phyloP scores from a whole-genome alignment of 2,797 vertebrate species.

The Scomberomorus guttatus region DNA sequence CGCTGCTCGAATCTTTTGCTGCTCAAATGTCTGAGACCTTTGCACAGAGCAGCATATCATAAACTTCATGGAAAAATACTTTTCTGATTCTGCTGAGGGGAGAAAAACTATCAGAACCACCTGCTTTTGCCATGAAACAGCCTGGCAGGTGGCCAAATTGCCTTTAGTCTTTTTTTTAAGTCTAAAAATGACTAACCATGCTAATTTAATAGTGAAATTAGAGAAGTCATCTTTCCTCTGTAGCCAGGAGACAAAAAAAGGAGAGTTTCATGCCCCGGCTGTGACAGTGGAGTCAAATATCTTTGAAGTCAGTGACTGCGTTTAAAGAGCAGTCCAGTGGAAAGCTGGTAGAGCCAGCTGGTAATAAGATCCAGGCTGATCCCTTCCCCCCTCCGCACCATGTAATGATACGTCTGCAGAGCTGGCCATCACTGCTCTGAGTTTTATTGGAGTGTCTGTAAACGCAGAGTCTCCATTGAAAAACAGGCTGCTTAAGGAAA shows the following conservation, averaged over 20 bases:
- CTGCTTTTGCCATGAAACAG: conserved; percentile 42
- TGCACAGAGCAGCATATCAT: not conserved
- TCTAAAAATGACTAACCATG: conserved; percentile 4
- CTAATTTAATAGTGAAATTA: conserved; percentile 29
- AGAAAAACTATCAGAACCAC: conserved; percentile 29
- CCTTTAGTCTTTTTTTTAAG: not conserved
- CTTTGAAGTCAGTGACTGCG: conserved; percentile 60
- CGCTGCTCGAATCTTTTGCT: conserved; percentile 17
- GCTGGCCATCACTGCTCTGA: conserved; percentile 46
- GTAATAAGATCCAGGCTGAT: conserved; percentile 77
- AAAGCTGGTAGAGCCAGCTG: conserved; percentile 72
- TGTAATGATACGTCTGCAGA: conserved; percentile 73
- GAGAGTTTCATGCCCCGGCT: conserved; percentile 14
- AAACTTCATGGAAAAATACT: conserved; percentile 45
- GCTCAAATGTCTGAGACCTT: conserved; percentile 38
- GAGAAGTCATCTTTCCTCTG: conserved; percentile 10
- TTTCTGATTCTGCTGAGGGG: conserved; percentile 7
- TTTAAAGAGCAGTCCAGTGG: conserved; percentile 72
- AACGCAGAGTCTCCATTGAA: conserved; percentile 7
- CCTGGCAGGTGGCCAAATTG: conserved; percentile 32
- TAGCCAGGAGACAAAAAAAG: conserved; percentile 22
- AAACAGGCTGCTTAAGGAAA: conserved; percentile 31
- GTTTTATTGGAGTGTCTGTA: conserved; percentile 18
- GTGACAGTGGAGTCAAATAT: conserved; percentile 50
- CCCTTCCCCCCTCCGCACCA: conserved; percentile 50